A percentile compares a stretch with the other conserved stretches of the same genome.
Conservation (phyloP, 2,113 vertebrate species). For the Poeciliopsis occidentalis region DNA sequence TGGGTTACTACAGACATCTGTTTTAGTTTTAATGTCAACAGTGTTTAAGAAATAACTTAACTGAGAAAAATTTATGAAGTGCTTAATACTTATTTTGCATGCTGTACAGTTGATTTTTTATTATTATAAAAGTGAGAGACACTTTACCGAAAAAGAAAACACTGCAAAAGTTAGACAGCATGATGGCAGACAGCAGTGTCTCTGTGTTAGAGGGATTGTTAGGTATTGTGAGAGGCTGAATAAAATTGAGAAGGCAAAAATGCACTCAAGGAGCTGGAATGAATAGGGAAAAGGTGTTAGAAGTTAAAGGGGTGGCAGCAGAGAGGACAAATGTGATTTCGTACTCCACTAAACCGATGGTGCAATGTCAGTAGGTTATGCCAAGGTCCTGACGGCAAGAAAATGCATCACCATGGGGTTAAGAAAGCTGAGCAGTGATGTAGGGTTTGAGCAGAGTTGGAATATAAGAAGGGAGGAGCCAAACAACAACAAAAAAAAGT, state of each 20-base stretch:
- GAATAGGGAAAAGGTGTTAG: conserved; percentile 38
- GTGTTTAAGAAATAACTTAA: background rate
- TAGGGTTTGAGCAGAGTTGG: conserved; percentile 63
- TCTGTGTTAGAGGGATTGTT: conserved; percentile 56
- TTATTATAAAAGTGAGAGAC: conserved; percentile 33
- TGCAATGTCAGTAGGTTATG: conserved; percentile 61
- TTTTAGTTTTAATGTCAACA: background rate
- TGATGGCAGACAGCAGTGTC: conserved; percentile 37
- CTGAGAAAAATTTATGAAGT: background rate
- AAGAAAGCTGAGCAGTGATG: conserved; percentile 67
- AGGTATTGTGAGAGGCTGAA: conserved; percentile 30
- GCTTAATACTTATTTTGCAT: background rate
- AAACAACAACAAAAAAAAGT: conserved; percentile 5
- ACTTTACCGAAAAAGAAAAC: conserved; percentile 51
- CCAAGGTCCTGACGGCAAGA: conserved; percentile 36
- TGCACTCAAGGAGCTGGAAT: conserved; percentile 27
- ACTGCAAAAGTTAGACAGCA: conserved; percentile 48
- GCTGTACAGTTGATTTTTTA: conserved; percentile 9
- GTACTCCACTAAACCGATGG: conserved; percentile 38
- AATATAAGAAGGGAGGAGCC: conserved; percentile 56
- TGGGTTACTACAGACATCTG: background rate
- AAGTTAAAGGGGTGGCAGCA: conserved; percentile 46
- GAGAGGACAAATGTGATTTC: conserved; percentile 42
- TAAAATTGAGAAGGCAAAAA: conserved; percentile 26
- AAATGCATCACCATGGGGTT: conserved; percentile 66